Conservation (phyloP, 2,797 vertebrate species). For the Phrynocephalus guinanensis region DNA sequence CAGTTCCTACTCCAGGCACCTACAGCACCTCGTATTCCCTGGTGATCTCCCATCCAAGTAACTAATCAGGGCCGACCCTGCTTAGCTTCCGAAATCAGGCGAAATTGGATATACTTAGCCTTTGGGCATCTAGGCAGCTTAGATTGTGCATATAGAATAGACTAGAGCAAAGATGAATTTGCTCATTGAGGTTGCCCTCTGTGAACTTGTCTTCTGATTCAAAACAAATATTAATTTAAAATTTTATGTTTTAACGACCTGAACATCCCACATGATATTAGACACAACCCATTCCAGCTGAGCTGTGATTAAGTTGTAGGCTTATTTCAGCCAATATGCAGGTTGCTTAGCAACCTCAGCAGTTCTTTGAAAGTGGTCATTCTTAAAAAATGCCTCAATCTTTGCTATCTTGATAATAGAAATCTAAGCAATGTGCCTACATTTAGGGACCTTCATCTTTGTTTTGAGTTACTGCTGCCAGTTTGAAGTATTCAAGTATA, state of each 20-base stretch:
- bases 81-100: too few species aligned
- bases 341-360: constrained; percentile 20
- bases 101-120: too few species aligned
- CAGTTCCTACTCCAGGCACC: too few species aligned
- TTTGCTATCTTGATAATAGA: not conserved
- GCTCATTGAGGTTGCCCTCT: constrained; percentile 53
- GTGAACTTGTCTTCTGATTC: constrained; percentile 48
- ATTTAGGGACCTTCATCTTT: not conserved
- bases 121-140: too few species aligned
- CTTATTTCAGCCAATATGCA: constrained; percentile 11
- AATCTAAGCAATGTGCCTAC: constrained; percentile 6
- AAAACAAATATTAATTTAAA: constrained; percentile 62
- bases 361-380: not conserved
- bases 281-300: constrained; percentile 30
- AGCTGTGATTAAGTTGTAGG: constrained; percentile 39
- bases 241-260: constrained; percentile 44
- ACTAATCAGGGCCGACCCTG: too few species aligned
- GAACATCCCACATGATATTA: constrained; percentile 33
- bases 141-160: constrained; percentile 46
- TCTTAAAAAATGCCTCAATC: constrained; percentile 16
- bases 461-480: not conserved
- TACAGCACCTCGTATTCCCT: too few species aligned
- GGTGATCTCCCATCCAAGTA: too few species aligned
- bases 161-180: constrained; percentile 51
- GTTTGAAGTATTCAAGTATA: not conserved